Conservation (phyloP, 2,113 vertebrate genomes). For the Eupsittula cactorum region DNA sequence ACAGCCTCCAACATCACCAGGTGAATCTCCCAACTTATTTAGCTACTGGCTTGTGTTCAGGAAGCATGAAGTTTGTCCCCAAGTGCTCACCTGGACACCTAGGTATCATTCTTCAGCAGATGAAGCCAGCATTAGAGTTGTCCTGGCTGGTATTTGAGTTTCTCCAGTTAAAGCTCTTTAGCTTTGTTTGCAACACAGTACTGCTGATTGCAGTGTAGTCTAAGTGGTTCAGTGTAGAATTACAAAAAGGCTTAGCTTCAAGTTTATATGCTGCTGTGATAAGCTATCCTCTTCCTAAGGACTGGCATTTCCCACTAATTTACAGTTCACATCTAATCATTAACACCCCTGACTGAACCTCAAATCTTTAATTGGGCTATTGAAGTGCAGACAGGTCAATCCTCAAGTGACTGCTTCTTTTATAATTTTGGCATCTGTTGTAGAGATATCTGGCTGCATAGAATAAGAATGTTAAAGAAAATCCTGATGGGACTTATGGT, state of each 20-base stretch:
- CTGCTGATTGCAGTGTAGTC: background rate
- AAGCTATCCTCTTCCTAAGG: background rate
- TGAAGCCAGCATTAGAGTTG: background rate
- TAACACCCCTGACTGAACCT: background rate
- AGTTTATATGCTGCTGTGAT: background rate
- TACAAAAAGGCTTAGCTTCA: background rate
- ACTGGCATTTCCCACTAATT: background rate
- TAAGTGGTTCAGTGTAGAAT: background rate
- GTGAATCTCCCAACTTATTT: background rate
- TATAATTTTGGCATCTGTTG: background rate
- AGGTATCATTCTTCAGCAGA: background rate
- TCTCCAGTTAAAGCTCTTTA: background rate
- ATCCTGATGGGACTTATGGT: background rate
- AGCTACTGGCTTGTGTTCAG: background rate
- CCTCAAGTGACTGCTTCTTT: background rate
- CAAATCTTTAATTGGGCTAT: background rate
- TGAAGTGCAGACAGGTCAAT: background rate
- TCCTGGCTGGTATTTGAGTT: background rate
- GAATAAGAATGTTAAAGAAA: background rate
- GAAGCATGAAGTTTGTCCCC: background rate
- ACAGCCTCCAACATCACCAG: background rate
- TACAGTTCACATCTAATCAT: background rate
- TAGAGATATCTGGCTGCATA: background rate
- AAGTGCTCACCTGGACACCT: background rate
- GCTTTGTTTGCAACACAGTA: background rate